Evolutionary conservation across 1,140 invertebrate species (phyloP).

Genomic region (Pachypsylla venusta): DNA sequence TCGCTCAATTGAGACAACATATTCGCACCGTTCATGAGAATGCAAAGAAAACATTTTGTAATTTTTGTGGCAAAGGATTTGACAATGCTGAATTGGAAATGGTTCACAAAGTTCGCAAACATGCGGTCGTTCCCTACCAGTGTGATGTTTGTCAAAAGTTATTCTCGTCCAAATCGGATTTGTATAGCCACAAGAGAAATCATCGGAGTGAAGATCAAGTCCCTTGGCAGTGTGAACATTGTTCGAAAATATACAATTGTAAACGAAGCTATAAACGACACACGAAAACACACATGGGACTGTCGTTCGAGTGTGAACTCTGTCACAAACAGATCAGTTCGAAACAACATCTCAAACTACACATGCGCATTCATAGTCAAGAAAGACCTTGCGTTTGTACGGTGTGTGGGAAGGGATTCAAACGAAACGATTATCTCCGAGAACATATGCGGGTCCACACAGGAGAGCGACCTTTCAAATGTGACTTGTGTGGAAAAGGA

Average conservation of each 20-base stretch:
- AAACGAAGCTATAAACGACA: slow-evolving; percentile 32
- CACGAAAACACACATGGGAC: slow-evolving; percentile 21
- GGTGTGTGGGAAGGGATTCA: slow-evolving; percentile 52
- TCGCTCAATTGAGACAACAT: slow-evolving; percentile 25
- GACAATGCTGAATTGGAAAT: slow-evolving; percentile 36
- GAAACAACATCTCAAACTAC: slow-evolving; percentile 51
- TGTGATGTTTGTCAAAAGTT: slow-evolving; percentile 54
- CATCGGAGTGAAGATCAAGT: slow-evolving; percentile 53
- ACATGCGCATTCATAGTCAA: slow-evolving; percentile 51
- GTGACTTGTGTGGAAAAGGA: slow-evolving; percentile 35
- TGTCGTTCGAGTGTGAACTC: slow-evolving; percentile 46
- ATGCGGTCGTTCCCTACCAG: slow-evolving; percentile 37
- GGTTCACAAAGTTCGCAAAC: slow-evolving; percentile 40
- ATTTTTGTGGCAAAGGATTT: slow-evolving; percentile 34
- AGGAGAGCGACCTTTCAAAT: slow-evolving; percentile 40
- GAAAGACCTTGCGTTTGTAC: slow-evolving; percentile 57
- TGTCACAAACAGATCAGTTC: slow-evolving; percentile 61
- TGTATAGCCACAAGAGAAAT: slow-evolving; percentile 39
- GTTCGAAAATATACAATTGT: slow-evolving; percentile 36
- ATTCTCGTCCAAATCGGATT: slow-evolving; percentile 30
- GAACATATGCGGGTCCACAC: slow-evolving; percentile 40
- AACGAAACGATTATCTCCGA: slow-evolving; percentile 50
- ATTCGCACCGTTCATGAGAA: slow-evolving; percentile 30
- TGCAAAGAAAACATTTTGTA: slow-evolving; percentile 29
- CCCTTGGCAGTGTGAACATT: slow-evolving; percentile 61